Evolutionary conservation across 2,888 invertebrate species (phyloP).

Genomic region (Andrena haemorrhoa): DNA sequence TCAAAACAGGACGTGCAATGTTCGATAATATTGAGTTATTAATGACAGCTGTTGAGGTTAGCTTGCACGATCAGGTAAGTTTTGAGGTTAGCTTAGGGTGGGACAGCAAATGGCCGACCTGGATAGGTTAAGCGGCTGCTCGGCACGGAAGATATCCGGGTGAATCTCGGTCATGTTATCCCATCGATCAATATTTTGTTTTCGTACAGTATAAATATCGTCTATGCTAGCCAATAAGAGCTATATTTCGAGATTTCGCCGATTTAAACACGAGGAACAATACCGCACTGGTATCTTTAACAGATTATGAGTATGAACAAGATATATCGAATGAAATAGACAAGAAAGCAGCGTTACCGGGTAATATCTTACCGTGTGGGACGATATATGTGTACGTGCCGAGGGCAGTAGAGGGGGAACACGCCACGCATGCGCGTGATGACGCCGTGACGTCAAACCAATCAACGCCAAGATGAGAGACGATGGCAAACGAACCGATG

Average conservation of each 20-base stretch:
- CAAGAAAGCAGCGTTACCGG: not conserved
- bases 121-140: not conserved
- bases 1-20: too few species aligned
- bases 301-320: not conserved
- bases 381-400: too few species aligned
- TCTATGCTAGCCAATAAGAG: not conserved
- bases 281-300: not conserved
- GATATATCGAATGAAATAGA: not conserved
- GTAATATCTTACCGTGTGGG: too few species aligned
- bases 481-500: too few species aligned
- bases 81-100: too few species aligned
- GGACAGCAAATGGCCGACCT: not conserved
- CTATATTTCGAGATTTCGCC: not conserved
- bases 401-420: too few species aligned
- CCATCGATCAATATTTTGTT: not conserved
- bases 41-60: too few species aligned
- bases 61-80: too few species aligned
- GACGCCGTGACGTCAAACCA: too few species aligned
- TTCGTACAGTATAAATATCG: not conserved
- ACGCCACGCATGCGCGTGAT: too few species aligned
- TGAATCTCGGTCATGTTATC: not conserved
- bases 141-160: not conserved
- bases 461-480: too few species aligned
- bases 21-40: too few species aligned
- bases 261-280: not conserved